Conservation (phyloP, 2,113 vertebrate species). For the Grantiella picta region DNA sequence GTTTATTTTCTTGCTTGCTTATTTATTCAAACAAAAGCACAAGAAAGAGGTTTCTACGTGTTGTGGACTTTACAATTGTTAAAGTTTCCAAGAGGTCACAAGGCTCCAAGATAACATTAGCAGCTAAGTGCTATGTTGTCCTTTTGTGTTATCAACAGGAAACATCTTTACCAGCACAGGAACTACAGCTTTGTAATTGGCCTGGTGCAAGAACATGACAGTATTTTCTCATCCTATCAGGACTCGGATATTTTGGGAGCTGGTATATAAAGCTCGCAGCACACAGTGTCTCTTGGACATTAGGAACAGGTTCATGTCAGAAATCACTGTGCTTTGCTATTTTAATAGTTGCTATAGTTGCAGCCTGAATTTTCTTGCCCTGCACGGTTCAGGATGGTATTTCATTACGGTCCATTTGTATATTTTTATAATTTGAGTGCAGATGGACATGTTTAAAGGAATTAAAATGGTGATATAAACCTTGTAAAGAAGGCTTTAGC, state of each 20-base stretch:
- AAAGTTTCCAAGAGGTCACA: constrained; percentile 63
- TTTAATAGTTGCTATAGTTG: constrained; percentile 58
- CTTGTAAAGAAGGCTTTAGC: constrained; percentile 11
- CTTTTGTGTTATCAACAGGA: constrained; percentile 88
- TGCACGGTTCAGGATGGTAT: neutral
- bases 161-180: constrained; percentile 92
- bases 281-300: constrained; percentile 52
- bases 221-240: constrained; percentile 79
- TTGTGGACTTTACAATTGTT: constrained; percentile 48
- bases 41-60: constrained; percentile 10
- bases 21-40: constrained; percentile 28
- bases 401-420: neutral
- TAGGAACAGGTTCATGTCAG: constrained; percentile 44
- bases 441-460: neutral
- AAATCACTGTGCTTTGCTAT: constrained; percentile 42
- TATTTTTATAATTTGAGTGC: constrained; percentile 14
- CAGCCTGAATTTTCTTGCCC: constrained; percentile 7
- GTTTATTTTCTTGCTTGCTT: constrained; percentile 30
- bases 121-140: constrained; percentile 37
- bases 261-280: constrained; percentile 82
- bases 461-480: neutral
- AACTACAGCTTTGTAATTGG: constrained; percentile 86
- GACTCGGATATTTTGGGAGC: constrained; percentile 87
- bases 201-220: constrained; percentile 80
- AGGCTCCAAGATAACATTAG: constrained; percentile 81